These are phyloP conservation scores for Phyllotis vaccarum DNA, from an alignment of 2,797 vertebrate genomes.

Conservation along the genomic window DNA sequence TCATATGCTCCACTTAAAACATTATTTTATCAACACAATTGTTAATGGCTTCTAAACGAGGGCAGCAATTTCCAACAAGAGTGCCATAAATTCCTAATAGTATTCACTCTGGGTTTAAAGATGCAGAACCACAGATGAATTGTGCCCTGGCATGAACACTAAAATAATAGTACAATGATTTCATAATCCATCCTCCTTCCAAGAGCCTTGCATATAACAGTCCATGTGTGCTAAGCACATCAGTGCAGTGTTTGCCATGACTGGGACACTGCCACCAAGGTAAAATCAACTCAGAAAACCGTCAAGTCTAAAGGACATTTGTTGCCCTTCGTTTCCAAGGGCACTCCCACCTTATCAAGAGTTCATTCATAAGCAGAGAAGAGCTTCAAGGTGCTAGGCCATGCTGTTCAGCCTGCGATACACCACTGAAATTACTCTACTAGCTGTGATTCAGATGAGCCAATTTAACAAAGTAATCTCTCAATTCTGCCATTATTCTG, in stretches of 20 bases:
- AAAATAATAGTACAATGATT: slow-evolving; percentile 30
- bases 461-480: slow-evolving; percentile 24
- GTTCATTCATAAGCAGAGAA: background rate
- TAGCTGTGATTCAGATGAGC: background rate
- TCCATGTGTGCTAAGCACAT: background rate
- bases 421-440: background rate
- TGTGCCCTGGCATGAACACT: background rate
- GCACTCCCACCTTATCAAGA: background rate
- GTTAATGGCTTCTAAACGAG: slow-evolving; percentile 75
- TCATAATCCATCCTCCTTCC: background rate
- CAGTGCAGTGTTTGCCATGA: background rate
- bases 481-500: slow-evolving; percentile 11
- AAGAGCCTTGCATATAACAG: slow-evolving; percentile 36
- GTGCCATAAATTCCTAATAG: background rate
- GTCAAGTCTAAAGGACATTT: background rate
- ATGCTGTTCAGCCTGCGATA: background rate
- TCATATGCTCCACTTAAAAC: slow-evolving; percentile 52
- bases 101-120: slow-evolving; percentile 50
- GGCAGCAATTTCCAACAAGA: slow-evolving; percentile 65
- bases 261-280: background rate
- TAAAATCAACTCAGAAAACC: slow-evolving; percentile 38
- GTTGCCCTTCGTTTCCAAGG: background rate
- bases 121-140: background rate
- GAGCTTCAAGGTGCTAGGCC: background rate
- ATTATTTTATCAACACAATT: slow-evolving; percentile 71